Evolutionary conservation across 1,140 invertebrate species (phyloP), one percentile per base, ranked within the genome.

Genomic region (Saccostrea glomerata): DNA sequence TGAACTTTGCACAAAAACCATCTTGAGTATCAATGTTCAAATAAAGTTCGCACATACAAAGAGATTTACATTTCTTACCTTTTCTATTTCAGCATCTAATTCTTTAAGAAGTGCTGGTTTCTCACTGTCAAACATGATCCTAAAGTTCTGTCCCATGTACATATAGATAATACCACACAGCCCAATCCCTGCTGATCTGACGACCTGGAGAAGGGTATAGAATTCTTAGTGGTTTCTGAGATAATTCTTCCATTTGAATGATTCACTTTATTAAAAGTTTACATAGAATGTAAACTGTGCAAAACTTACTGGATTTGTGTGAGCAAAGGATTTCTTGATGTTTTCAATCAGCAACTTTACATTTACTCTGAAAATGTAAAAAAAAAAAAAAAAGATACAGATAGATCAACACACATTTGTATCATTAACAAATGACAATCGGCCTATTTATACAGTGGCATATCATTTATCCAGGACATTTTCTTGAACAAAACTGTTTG

Each of bases 61-160:
- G 47, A 3, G 1, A 47, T 30, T 25, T 3, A 6, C 20, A 82
- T 4, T 12, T 63, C 91, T 82, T 92, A 96, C 96, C 95, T 98
- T 98, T 85, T 98, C 97, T 93, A 98, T 97, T 94, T 98, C 98
- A 23, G 97, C 96, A 94, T 98, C 97, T 86, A 99, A 98, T 94
- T 98, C 97, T 90, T 98, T 97, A 58, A 97, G 96, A 0, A 98
- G 94, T 0, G 97, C 96, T 11, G 97, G 96, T 92, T 98, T 99
- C 93, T 98, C 98, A 91, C 96, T 96, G 90, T 98, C 98, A 92
- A 98, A 98, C 92, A 97, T 97, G 88, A 96, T 96, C 66, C 97
- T 95, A 0, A 98, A 91, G 0, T 97, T 95, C 60, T 94, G 91
- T 1, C 98, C 98, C 95, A 98, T 97, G 91, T 97, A 98, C 90